A percentile compares a stretch with the other conserved stretches of the same genome.
phyloP scores from a whole-genome alignment of 2,113 vertebrate genomes.

The Melospiza georgiana region DNA sequence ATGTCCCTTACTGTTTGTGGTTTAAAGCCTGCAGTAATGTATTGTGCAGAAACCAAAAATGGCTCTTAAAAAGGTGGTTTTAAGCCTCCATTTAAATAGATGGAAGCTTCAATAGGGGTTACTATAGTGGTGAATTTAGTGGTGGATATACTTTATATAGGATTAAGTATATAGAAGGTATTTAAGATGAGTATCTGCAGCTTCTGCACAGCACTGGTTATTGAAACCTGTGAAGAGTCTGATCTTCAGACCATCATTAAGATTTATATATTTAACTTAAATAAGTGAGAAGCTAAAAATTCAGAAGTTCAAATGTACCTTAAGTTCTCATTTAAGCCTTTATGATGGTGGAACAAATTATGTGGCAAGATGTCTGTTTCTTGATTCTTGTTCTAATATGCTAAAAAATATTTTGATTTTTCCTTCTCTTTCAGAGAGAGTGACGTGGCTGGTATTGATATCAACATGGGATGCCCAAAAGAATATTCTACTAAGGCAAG shows the following conservation, averaged over 20 bases:
- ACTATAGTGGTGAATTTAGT: background rate
- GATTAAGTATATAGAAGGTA: background rate
- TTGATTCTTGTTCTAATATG: background rate
- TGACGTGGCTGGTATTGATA: conserved; percentile 92
- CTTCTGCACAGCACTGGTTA: background rate
- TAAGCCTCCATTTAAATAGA: background rate
- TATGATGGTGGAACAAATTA: background rate
- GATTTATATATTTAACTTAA: background rate
- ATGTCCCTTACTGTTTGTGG: background rate
- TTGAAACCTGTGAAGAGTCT: background rate
- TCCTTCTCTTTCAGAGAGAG: conserved; percentile 79
- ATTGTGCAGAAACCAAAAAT: background rate
- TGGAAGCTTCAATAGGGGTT: background rate
- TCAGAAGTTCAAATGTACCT: background rate
- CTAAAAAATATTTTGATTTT: background rate
- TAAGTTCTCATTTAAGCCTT: background rate
- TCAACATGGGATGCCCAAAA: conserved; percentile 98
- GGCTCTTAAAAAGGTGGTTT: background rate
- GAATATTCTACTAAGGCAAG: conserved; percentile 97
- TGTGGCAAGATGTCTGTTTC: background rate
- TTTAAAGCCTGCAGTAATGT: background rate
- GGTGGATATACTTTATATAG: background rate
- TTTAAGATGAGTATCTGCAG: background rate
- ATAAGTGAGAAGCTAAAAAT: background rate
- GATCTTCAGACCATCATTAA: background rate